Percentiles rank a stretch among this genome's conserved stretches.
phyloP scores from a whole-genome alignment of 64 coral and sea anemone genomes.

The Montipora efflorescens region DNA sequence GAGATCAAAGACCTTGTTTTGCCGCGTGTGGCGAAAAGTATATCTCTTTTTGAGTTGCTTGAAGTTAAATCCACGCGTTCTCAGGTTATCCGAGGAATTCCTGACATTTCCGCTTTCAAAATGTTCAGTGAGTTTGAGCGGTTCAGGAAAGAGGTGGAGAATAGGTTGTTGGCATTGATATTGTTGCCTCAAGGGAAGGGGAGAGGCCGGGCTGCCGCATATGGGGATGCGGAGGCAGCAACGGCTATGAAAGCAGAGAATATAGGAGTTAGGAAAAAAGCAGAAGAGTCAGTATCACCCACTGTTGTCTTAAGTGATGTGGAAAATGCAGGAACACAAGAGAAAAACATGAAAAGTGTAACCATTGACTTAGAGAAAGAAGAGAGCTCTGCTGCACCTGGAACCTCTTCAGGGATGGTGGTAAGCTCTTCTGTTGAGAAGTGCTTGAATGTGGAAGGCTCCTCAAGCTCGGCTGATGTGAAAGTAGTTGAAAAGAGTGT shows the following conservation, averaged over 20 bases:
- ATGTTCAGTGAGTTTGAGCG: slow-evolving; percentile 54
- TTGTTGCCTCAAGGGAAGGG: slow-evolving; percentile 12
- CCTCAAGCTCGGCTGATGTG: no score
- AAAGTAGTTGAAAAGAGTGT: neutral
- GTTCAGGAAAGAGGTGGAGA: slow-evolving; percentile 33
- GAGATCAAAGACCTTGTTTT: neutral
- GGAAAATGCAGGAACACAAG: neutral
- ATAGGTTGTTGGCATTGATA: slow-evolving; percentile 3
- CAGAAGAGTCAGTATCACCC: no score
- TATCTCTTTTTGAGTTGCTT: slow-evolving; percentile 40
- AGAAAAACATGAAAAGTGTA: neutral
- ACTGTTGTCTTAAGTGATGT: no score
- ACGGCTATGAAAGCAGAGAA: neutral
- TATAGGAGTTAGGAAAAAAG: neutral
- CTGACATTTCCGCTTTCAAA: slow-evolving; percentile 18
- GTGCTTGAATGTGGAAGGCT: neutral
- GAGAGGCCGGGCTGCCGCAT: neutral
- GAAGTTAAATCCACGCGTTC: slow-evolving; percentile 14
- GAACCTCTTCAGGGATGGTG: neutral
- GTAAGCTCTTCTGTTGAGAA: neutral
- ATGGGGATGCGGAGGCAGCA: neutral
- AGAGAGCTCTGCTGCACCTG: neutral
- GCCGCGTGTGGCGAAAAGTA: slow-evolving; percentile 5
- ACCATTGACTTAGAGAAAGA: neutral
- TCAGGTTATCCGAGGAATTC: neutral